Conservation (phyloP, 2,113 vertebrate genomes). For the Athene cunicularia region DNA sequence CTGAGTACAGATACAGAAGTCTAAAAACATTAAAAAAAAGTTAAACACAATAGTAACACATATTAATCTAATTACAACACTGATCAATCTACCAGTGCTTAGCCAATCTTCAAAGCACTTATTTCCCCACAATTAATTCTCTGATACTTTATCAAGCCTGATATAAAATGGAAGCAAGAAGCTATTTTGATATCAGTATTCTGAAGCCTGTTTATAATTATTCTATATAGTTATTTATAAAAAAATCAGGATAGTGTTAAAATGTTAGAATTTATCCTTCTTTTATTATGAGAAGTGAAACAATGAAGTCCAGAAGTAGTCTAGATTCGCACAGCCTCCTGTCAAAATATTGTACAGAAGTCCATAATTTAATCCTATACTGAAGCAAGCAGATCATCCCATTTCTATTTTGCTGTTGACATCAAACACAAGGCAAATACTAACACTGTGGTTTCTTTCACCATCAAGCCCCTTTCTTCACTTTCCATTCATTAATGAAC, state of each 20-base stretch:
- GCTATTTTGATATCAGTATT: not conserved
- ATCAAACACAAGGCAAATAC: not conserved
- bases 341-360: not conserved
- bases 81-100: not conserved
- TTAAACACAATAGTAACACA: not conserved
- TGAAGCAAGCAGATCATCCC: not conserved
- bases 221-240: not conserved
- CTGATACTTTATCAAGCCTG: not conserved
- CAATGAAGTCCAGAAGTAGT: not conserved
- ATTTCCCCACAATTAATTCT: not conserved
- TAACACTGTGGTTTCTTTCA: not conserved
- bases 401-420: not conserved
- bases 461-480: not conserved
- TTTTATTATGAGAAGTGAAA: not conserved
- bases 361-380: not conserved
- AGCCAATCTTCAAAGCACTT: not conserved
- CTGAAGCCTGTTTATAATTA: not conserved
- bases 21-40: not conserved
- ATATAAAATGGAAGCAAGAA: not conserved
- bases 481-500: accelerated
- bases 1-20: not conserved
- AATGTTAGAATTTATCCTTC: not conserved
- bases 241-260: not conserved
- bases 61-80: not conserved
- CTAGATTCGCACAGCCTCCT: not conserved